phyloP scores from a whole-genome alignment of 2,797 vertebrate genomes.

The Cephalopachus bancanus region DNA sequence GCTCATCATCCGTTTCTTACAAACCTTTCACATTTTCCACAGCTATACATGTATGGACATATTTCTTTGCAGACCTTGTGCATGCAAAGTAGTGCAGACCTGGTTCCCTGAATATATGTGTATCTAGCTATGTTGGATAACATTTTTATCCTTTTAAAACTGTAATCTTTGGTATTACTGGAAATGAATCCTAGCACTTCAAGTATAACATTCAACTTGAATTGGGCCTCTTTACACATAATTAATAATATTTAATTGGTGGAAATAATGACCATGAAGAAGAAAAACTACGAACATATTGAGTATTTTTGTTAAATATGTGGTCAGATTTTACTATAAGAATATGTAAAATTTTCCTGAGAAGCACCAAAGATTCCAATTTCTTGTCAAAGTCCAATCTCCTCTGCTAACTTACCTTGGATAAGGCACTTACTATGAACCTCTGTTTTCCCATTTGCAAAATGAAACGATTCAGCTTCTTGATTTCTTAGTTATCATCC shows the following conservation, averaged over 20 bases:
- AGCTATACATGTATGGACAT: not conserved
- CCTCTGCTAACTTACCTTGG: not conserved
- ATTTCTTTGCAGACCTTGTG: not conserved
- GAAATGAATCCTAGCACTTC: slow-evolving; percentile 16
- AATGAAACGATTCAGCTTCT: not conserved
- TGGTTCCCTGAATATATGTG: not conserved
- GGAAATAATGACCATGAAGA: not conserved
- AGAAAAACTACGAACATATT: not conserved
- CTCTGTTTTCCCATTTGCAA: slow-evolving; percentile 53
- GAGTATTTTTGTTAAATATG: not conserved
- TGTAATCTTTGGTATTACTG: slow-evolving; percentile 4
- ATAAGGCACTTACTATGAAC: not conserved
- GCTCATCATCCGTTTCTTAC: not conserved
- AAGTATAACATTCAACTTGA: slow-evolving; percentile 17
- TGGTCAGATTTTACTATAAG: not conserved
- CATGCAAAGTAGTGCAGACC: not conserved
- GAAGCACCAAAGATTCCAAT: not conserved
- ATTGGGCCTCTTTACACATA: not conserved
- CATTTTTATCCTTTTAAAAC: slow-evolving; percentile 1
- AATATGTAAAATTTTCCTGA: slow-evolving; percentile 34
- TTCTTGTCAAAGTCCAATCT: not conserved
- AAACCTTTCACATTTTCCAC: not conserved
- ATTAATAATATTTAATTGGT: slow-evolving; percentile 30
- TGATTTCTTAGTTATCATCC: not conserved
- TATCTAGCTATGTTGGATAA: not conserved